These are phyloP conservation scores for Rhysida immarginata DNA, from an alignment of 1,140 invertebrate genomes.

Conservation along the genomic window DNA sequence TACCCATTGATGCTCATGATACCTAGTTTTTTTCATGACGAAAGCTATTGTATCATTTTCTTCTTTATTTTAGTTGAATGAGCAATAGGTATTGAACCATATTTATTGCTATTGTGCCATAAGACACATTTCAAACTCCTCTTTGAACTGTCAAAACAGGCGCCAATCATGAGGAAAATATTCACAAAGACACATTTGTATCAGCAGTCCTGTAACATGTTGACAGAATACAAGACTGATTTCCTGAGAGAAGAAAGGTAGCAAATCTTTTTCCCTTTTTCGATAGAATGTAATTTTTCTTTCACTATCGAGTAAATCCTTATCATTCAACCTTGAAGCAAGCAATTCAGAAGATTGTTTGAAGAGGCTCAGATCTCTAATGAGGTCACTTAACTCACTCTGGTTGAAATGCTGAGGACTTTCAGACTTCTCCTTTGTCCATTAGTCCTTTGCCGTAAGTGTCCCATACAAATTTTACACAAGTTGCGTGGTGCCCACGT, in stretches of 20 bases:
- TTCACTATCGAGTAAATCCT: not conserved
- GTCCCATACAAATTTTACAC: no score
- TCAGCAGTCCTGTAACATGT: not conserved
- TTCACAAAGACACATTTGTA: slow-evolving; percentile 1
- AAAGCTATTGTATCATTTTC: no score
- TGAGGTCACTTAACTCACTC: no score
- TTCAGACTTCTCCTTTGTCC: no score
- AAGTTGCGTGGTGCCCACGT: no score
- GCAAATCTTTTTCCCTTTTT: not conserved
- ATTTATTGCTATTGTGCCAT: no score
- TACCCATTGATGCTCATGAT: no score
- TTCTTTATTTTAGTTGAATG: no score
- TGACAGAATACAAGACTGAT: not conserved
- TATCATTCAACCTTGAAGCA: slow-evolving; percentile 1
- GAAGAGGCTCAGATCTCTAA: not conserved
- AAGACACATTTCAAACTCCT: not conserved
- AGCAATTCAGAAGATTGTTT: not conserved
- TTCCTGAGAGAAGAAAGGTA: not conserved
- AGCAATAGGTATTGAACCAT: no score
- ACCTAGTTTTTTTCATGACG: no score
- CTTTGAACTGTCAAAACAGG: not conserved
- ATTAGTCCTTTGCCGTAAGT: no score
- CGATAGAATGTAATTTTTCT: slow-evolving; percentile 6
- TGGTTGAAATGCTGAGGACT: no score
- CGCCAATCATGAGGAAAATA: not conserved